phyloP scores from a whole-genome alignment of 2,113 vertebrate species.

The Turnix velox region DNA sequence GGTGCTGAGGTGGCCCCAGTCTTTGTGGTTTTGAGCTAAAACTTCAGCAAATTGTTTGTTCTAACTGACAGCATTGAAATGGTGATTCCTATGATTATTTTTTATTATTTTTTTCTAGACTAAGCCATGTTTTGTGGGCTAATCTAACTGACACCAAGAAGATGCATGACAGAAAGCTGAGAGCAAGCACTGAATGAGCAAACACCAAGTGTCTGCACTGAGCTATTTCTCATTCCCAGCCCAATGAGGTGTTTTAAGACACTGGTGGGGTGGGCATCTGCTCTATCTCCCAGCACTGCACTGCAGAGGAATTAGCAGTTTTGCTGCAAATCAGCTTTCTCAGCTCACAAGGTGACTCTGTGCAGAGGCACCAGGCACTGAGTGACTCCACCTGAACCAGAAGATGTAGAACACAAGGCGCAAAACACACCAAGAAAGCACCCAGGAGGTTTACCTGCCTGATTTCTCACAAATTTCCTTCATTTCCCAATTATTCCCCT shows the following conservation, averaged over 20 bases:
- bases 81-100: neutral
- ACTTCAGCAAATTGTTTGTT: neutral
- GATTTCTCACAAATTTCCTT: neutral
- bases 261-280: neutral
- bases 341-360: neutral
- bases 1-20: neutral
- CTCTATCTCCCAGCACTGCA: neutral
- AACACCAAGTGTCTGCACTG: neutral
- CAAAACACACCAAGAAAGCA: neutral
- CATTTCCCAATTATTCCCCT: neutral
- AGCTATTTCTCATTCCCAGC: neutral
- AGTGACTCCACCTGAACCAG: neutral
- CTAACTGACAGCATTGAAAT: neutral
- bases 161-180: neutral
- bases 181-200: neutral
- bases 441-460: neutral
- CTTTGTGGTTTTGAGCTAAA: neutral
- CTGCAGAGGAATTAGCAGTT: neutral
- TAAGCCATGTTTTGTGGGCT: neutral
- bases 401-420: neutral
- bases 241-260: neutral
- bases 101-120: neutral
- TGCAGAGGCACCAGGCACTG: neutral
- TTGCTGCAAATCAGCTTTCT: neutral
- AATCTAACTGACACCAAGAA: neutral